These are phyloP conservation scores for Crepidodera aurea DNA, from an alignment of 2,888 invertebrate species.

Conservation along the genomic window DNA sequence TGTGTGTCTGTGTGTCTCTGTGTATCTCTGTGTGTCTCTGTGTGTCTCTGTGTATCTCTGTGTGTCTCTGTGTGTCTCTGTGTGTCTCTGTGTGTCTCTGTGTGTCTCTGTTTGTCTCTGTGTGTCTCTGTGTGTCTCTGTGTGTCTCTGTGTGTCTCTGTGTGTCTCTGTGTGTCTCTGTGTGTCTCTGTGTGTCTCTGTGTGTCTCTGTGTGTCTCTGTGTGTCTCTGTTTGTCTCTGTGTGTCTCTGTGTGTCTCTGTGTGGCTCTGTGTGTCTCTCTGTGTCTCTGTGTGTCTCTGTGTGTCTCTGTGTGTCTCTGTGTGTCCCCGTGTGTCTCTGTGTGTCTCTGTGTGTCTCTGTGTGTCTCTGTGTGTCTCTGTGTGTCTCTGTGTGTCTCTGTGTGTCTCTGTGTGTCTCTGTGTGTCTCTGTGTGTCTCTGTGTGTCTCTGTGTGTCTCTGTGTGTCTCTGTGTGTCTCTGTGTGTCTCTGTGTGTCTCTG, in stretches of 20 bases:
- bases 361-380: not conserved
- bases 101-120: too few species aligned
- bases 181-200: not conserved
- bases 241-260: too few species aligned
- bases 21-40: too few species aligned
- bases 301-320: not conserved
- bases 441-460: not conserved
- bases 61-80: not conserved
- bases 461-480: not conserved
- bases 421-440: not conserved
- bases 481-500: not conserved
- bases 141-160: not conserved
- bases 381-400: not conserved
- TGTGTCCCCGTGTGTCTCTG: too few species aligned
- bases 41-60: too few species aligned
- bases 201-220: too few species aligned
- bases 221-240: too few species aligned
- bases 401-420: too few species aligned
- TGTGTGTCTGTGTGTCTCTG: not conserved
- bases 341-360: too few species aligned
- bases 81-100: not conserved
- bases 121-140: not conserved
- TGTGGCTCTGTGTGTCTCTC: too few species aligned
- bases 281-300: not conserved
- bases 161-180: not conserved